Evolutionary conservation across 2,888 invertebrate species (phyloP).

Genomic region (Phania funesta): DNA sequence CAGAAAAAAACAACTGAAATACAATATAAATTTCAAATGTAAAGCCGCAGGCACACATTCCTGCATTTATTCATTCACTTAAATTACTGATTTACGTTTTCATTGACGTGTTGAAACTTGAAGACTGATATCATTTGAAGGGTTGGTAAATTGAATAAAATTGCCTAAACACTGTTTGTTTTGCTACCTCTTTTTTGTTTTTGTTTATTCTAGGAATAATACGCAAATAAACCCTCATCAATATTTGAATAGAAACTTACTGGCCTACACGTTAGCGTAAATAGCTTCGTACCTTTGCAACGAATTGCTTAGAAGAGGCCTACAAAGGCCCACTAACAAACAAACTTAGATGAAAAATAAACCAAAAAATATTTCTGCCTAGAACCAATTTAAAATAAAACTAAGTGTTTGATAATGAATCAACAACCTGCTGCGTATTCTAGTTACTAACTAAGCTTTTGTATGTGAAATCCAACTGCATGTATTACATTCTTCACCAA

Average conservation of each 20-base stretch:
- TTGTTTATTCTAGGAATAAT: slow-evolving; percentile 50
- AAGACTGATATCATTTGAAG: slow-evolving; percentile 37
- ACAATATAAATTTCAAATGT: slow-evolving; percentile 47
- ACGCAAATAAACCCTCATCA: slow-evolving; percentile 48
- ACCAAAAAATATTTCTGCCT: not conserved
- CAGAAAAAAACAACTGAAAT: slow-evolving; percentile 25
- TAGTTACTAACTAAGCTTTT: not conserved
- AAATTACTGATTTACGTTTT: slow-evolving; percentile 53
- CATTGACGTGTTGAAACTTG: slow-evolving; percentile 59
- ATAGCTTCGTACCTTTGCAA: not conserved
- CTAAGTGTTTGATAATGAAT: not conserved
- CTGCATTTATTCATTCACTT: not conserved
- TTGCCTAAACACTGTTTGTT: slow-evolving; percentile 1
- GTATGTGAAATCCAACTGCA: not conserved
- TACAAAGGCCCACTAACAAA: not conserved
- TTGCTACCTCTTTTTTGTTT: not conserved
- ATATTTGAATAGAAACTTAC: not conserved
- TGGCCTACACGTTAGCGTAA: not conserved
- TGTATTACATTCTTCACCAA: not conserved
- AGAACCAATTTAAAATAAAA: not conserved
- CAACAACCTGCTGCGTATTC: not conserved
- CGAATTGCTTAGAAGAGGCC: not conserved
- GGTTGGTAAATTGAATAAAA: slow-evolving; percentile 46
- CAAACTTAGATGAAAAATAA: not conserved
- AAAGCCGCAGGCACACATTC: slow-evolving; percentile 49